Conservation (phyloP, 1,140 invertebrate genomes). For the Pectinophora gossypiella region DNA sequence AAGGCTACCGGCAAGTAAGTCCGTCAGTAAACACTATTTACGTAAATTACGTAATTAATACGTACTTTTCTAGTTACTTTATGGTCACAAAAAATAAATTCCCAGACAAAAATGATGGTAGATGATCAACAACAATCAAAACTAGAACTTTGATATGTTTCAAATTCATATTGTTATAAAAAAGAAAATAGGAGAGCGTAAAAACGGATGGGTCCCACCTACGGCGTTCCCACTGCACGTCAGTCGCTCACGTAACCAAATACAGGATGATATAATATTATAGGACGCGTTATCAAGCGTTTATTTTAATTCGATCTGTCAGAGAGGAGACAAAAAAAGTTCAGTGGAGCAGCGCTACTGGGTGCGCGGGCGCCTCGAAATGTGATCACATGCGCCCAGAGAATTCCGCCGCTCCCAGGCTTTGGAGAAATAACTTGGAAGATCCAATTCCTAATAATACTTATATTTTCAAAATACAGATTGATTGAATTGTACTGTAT, state of each 20-base stretch:
- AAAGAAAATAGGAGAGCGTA: slow-evolving; percentile 45
- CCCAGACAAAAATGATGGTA: too few species aligned
- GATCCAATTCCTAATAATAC: too few species aligned
- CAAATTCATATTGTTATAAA: slow-evolving; percentile 21
- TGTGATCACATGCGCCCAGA: slow-evolving; percentile 29
- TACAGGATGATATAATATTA: slow-evolving; percentile 63
- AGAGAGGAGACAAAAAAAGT: slow-evolving; percentile 63
- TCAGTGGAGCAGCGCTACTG: slow-evolving; percentile 55
- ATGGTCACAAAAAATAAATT: too few species aligned
- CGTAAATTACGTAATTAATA: too few species aligned
- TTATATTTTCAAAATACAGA: too few species aligned
- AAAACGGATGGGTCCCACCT: slow-evolving; percentile 53
- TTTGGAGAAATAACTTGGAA: too few species aligned
- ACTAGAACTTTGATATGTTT: too few species aligned
- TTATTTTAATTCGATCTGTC: slow-evolving; percentile 75
- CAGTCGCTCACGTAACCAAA: slow-evolving; percentile 66
- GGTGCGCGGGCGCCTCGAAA: slow-evolving; percentile 53
- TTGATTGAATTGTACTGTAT: too few species aligned
- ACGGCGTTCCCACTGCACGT: slow-evolving; percentile 58
- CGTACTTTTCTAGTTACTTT: too few species aligned
- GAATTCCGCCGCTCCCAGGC: neutral
- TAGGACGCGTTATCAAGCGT: slow-evolving; percentile 67
- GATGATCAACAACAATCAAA: too few species aligned
- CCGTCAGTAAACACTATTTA: too few species aligned
- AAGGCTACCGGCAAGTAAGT: too few species aligned